A percentile compares a stretch with the other conserved stretches of the same genome.
These are phyloP conservation scores for Phalacrocorax brasilianus DNA, from an alignment of 2,113 vertebrate genomes.

Conservation along the genomic window DNA sequence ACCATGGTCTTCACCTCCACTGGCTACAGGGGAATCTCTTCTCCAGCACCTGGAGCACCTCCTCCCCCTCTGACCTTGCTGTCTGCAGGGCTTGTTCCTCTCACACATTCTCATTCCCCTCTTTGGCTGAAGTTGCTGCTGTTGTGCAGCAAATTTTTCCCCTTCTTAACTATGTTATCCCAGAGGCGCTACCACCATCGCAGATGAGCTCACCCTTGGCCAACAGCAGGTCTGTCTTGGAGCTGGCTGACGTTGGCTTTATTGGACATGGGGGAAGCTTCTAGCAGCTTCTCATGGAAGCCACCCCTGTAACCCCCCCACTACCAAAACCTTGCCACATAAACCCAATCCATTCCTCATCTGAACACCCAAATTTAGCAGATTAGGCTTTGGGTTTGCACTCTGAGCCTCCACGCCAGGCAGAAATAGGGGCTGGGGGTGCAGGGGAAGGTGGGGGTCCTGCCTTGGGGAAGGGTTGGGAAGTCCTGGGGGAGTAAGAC, in stretches of 20 bases:
- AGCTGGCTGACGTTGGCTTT: too few species aligned
- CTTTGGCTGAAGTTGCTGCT: background rate
- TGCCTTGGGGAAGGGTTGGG: background rate
- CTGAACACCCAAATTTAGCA: background rate
- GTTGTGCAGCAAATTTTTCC: too few species aligned
- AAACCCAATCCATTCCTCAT: background rate
- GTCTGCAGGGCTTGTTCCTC: too few species aligned
- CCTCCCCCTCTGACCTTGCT: background rate
- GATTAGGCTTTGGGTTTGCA: background rate
- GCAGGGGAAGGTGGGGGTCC: background rate
- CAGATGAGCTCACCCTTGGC: too few species aligned
- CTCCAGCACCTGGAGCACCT: background rate
- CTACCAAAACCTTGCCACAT: too few species aligned
- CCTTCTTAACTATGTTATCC: background rate
- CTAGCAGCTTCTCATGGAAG: too few species aligned
- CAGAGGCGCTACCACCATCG: too few species aligned
- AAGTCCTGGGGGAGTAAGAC: background rate
- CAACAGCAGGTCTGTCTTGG: too few species aligned
- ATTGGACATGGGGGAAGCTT: too few species aligned
- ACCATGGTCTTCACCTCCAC: too few species aligned
- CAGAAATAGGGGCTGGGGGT: background rate
- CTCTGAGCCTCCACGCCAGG: accelerated
- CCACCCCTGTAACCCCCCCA: too few species aligned
- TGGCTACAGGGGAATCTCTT: too few species aligned
- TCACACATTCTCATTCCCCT: background rate